Conservation (phyloP, 2,797 vertebrate genomes). For the Poeciliopsis infans region DNA sequence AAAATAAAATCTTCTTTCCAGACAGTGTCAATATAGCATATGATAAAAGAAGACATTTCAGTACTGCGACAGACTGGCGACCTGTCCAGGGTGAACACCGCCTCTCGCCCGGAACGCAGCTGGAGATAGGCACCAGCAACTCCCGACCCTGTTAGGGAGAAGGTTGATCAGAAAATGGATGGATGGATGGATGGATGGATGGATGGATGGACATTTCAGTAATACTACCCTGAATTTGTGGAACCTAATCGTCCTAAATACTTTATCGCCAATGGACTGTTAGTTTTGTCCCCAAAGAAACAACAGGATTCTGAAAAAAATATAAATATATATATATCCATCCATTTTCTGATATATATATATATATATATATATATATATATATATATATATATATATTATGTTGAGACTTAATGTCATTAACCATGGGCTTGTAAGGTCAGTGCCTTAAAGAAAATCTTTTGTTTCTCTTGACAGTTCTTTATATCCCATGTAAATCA, state of each 20-base stretch:
- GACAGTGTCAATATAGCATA: background rate
- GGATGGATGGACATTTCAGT: background rate
- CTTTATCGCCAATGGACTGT: background rate
- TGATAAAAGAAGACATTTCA: background rate
- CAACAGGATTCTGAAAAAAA: background rate
- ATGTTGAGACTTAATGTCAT: too few species aligned
- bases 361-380: too few species aligned
- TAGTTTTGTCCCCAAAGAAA: background rate
- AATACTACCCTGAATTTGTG: background rate
- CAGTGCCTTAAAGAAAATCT: background rate
- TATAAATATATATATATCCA: too few species aligned
- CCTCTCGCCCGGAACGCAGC: too few species aligned
- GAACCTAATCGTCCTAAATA: background rate
- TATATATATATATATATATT: too few species aligned
- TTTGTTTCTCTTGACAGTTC: slow-evolving; percentile 1
- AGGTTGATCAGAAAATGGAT: too few species aligned
- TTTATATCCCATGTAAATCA: slow-evolving; percentile 21
- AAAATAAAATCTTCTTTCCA: background rate
- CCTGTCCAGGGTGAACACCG: too few species aligned
- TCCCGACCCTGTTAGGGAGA: too few species aligned
- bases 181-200: too few species aligned
- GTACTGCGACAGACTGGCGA: too few species aligned
- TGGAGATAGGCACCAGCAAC: too few species aligned
- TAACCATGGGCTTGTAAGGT: background rate
- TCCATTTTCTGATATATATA: too few species aligned